Conservation (phyloP, 2,888 invertebrate species). For the Hecatera dysodea region DNA sequence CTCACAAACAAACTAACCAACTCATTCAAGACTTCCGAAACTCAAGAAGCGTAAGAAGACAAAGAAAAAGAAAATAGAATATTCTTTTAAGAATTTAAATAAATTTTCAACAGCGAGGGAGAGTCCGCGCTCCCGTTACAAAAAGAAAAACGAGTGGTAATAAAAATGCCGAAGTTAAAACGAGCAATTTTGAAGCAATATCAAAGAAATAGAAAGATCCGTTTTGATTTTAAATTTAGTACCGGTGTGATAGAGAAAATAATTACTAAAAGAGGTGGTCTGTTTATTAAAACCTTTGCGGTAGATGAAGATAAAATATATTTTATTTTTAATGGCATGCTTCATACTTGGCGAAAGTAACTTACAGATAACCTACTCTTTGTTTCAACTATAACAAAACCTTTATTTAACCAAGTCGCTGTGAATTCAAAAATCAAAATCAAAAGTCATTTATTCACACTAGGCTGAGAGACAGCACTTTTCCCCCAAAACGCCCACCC, state of each 20-base stretch:
- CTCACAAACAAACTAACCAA: conserved; percentile 74
- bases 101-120: conserved; percentile 83
- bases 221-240: conserved; percentile 70
- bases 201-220: conserved; percentile 73
- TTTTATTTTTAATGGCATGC: too few relatives aligned
- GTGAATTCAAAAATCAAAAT: too few relatives aligned
- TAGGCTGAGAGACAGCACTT: too few relatives aligned
- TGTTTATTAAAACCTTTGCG: too few relatives aligned
- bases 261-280: too few relatives aligned
- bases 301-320: too few relatives aligned
- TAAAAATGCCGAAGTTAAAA: conserved; percentile 84
- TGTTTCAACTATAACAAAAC: too few relatives aligned
- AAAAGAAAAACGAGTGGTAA: conserved; percentile 84
- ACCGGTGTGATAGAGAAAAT: conserved; percentile 36
- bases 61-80: conserved; percentile 80
- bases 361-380: too few relatives aligned
- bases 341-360: too few relatives aligned
- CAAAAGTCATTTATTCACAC: too few relatives aligned
- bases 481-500: too few relatives aligned
- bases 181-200: conserved; percentile 81
- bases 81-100: conserved; percentile 88
- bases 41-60: conserved; percentile 73
- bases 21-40: conserved; percentile 81
- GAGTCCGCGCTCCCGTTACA: conserved; percentile 83
- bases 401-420: too few relatives aligned